Evolutionary conservation across 2,797 vertebrate species (phyloP).

Genomic region (Enoplosus armatus): DNA sequence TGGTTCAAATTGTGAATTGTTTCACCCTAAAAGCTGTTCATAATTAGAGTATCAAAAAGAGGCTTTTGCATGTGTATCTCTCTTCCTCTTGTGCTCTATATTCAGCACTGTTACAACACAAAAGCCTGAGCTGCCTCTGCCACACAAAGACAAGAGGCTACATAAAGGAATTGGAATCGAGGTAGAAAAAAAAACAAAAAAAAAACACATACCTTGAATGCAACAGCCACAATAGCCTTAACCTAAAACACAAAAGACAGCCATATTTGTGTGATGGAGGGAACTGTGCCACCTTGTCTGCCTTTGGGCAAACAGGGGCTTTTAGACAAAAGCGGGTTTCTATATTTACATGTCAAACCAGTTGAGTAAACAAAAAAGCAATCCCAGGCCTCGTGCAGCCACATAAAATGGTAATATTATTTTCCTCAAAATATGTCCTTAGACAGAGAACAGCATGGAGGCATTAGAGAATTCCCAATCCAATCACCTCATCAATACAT

Average conservation of each 20-base stretch:
- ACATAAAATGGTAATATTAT: slow-evolving; percentile 5
- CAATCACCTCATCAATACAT: slow-evolving; percentile 28
- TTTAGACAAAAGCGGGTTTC: slow-evolving; percentile 51
- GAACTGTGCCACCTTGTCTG: slow-evolving; percentile 50
- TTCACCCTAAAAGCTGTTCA: slow-evolving; percentile 52
- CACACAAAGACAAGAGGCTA: slow-evolving; percentile 64
- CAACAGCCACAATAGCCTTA: slow-evolving; percentile 59
- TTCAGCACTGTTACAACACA: slow-evolving; percentile 48
- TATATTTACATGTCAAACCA: slow-evolving; percentile 55
- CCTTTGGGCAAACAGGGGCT: slow-evolving; percentile 30
- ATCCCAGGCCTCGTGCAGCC: slow-evolving; percentile 8
- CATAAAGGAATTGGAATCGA: slow-evolving; percentile 60
- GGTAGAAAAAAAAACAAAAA: slow-evolving; percentile 26
- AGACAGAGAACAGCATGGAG: neutral
- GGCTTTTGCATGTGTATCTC: slow-evolving; percentile 45
- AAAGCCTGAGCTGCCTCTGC: slow-evolving; percentile 65
- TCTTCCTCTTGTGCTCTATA: slow-evolving; percentile 53
- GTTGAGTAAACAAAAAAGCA: slow-evolving; percentile 11
- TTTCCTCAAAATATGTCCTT: neutral
- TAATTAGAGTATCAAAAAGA: slow-evolving; percentile 66
- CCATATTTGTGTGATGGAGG: slow-evolving; percentile 60
- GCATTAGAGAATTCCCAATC: neutral
- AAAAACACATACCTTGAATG: slow-evolving; percentile 46
- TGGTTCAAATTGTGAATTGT: slow-evolving; percentile 34
- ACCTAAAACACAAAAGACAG: slow-evolving; percentile 66